Evolutionary conservation across 2,797 vertebrate genomes (phyloP), one percentile per base, ranked within the genome.

Genomic region (Spatula clypeata): DNA sequence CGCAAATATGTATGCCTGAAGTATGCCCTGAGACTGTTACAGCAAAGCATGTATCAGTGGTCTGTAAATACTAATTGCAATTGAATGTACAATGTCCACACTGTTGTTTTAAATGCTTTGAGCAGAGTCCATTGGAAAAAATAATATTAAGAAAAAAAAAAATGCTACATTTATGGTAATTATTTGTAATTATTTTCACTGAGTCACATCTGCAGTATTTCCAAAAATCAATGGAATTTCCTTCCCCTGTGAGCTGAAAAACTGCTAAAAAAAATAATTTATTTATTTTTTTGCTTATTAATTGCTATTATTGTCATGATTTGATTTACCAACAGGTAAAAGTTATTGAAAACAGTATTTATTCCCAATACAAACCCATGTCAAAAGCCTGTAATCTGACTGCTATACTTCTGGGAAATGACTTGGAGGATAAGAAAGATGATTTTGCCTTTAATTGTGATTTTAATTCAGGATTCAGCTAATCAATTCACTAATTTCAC

Each of bases 391-490:
- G 4, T 69, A 79, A 79, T 80, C 58, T 66, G 53, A 61, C 13
- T 38, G 24, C 12, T 61, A 24, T 14, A 29, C 55, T 79, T 75
- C 12, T 13, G 82, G 62, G 75, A 92, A 73, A 86, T 32, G 2
- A 73, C 66, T 83, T 60, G 14, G 72, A 93, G 42, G 11, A 64
- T 60, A 71, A 66, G 38, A 77, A 44, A 82, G 16, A 70, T 16
- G 70, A 70, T 88, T 95, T 86, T 81, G 11, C 66, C 53, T 91
- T 85, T 47, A 77, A 94, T 93, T 92, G 73, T 79, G 83, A 83
- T 87, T 97, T 96, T 70, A 93, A 95, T 92, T 94, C 93, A 75
- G 72, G 89, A 91, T 93, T 92, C 95, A 96, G 96, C 62, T 73
- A 90, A 97, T 93, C 94, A 91, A 89, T 89, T 79, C 66, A 38